Percentiles rank a stretch among this genome's conserved stretches.
Conservation (phyloP, 2,113 vertebrate genomes). For the Hystrix brachyura region DNA sequence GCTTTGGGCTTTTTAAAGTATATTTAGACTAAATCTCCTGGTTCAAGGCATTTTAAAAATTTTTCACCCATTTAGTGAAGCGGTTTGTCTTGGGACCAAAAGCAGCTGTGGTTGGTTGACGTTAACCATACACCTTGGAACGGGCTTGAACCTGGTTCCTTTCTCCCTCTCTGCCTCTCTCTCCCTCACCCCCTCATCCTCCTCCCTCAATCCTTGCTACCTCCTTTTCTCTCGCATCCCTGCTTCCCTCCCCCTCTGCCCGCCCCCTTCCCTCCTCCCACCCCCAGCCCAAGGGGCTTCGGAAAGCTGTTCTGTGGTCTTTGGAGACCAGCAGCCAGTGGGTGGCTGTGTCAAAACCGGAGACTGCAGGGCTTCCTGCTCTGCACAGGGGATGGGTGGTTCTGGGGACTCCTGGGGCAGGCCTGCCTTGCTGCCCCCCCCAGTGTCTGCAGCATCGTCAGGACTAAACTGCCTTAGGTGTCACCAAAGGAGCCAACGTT, state of each 20-base stretch:
- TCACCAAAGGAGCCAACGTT: background rate
- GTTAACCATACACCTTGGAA: background rate
- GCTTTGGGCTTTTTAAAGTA: background rate
- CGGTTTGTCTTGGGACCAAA: conserved; percentile 29
- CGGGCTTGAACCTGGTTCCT: background rate
- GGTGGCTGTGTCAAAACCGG: background rate
- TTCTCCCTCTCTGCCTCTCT: background rate
- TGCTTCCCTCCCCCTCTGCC: accelerated
- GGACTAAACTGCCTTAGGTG: background rate
- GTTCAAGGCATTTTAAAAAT: background rate
- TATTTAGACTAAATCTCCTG: background rate
- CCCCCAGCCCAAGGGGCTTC: background rate
- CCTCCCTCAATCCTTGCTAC: background rate
- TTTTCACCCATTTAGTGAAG: background rate
- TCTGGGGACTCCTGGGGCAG: background rate
- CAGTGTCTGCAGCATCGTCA: background rate
- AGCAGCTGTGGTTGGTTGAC: background rate
- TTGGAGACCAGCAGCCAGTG: background rate
- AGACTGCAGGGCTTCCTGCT: background rate
- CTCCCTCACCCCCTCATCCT: too few relatives aligned
- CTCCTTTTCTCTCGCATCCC: accelerated
- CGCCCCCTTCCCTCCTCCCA: accelerated
- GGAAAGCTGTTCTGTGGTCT: background rate
- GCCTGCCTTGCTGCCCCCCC: background rate
- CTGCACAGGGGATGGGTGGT: background rate